Conservation (phyloP, 2,797 vertebrate species). For the Poliocrania exsul region DNA sequence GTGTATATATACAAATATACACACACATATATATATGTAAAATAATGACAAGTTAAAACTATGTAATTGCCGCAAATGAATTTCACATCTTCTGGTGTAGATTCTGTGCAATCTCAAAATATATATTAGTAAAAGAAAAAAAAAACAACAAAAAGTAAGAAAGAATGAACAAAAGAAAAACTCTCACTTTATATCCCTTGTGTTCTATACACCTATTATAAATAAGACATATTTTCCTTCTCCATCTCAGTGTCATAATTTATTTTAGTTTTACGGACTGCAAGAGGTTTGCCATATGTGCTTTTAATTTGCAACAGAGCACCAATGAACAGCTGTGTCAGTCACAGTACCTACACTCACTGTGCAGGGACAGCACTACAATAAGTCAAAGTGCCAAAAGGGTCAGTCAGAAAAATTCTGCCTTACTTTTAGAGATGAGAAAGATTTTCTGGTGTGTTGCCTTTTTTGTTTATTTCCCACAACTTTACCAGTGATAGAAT, state of each 20-base stretch:
- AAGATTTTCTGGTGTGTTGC: not conserved
- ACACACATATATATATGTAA: not conserved
- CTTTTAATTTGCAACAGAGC: slow-evolving; percentile 82
- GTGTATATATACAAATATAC: not conserved
- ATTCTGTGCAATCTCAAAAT: slow-evolving; percentile 91
- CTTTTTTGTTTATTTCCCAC: not conserved
- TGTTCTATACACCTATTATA: slow-evolving; percentile 92
- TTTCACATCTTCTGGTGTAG: slow-evolving; percentile 87
- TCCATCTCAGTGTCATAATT: slow-evolving; percentile 75
- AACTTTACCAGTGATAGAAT: slow-evolving; percentile 48
- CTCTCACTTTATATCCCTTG: slow-evolving; percentile 83
- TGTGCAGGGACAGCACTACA: slow-evolving; percentile 57
- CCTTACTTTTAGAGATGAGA: slow-evolving; percentile 57
- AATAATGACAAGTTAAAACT: slow-evolving; percentile 73
- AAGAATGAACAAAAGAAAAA: slow-evolving; percentile 59
- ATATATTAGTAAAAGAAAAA: slow-evolving; percentile 86
- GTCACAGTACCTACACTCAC: slow-evolving; percentile 43
- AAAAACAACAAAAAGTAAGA: slow-evolving; percentile 56
- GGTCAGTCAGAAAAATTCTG: slow-evolving; percentile 37
- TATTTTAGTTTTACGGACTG: slow-evolving; percentile 75
- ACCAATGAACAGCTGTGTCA: slow-evolving; percentile 68
- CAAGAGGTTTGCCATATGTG: slow-evolving; percentile 82
- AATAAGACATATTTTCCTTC: slow-evolving; percentile 85
- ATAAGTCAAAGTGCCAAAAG: slow-evolving; percentile 69
- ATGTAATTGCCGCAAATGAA: slow-evolving; percentile 66